phyloP scores from a whole-genome alignment of 2,888 invertebrate genomes.

The Catocala fraxini region DNA sequence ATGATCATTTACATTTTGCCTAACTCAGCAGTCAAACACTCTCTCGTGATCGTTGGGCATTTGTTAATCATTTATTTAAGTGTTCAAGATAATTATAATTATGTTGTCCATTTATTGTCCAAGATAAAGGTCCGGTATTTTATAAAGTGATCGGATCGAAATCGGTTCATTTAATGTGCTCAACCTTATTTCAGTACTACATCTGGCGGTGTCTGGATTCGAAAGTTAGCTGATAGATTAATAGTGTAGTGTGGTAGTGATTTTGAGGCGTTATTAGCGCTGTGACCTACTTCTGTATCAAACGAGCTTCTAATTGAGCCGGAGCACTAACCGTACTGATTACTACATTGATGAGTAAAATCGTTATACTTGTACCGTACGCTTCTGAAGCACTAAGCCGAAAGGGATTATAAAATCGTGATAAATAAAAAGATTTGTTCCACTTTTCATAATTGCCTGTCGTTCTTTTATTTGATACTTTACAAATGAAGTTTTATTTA shows the following conservation, averaged over 20 bases:
- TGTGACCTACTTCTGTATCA: constrained; percentile 17
- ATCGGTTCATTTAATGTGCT: background rate
- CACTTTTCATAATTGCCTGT: too few species aligned
- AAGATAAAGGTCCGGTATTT: background rate
- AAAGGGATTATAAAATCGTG: too few species aligned
- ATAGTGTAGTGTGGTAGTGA: constrained; percentile 14
- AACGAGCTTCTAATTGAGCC: constrained; percentile 15
- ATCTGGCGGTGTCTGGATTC: constrained; percentile 6
- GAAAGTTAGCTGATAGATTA: constrained; percentile 24
- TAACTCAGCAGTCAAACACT: too few species aligned
- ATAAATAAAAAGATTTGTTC: too few species aligned
- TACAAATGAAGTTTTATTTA: too few species aligned
- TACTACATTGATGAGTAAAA: background rate
- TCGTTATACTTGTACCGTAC: background rate
- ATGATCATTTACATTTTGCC: too few species aligned
- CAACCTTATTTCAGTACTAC: background rate
- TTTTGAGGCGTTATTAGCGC: constrained; percentile 14
- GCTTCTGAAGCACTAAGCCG: too few species aligned
- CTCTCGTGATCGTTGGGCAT: too few species aligned
- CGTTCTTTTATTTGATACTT: too few species aligned
- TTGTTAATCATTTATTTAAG: too few species aligned
- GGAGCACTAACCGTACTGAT: constrained; percentile 1
- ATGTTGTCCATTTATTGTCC: too few species aligned
- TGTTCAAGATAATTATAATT: too few species aligned
- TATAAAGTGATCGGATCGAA: background rate